A percentile compares a stretch with the other conserved stretches of the same genome.
Conservation (phyloP, 2,797 vertebrate species). For the Sebastiscus albofasciatus region DNA sequence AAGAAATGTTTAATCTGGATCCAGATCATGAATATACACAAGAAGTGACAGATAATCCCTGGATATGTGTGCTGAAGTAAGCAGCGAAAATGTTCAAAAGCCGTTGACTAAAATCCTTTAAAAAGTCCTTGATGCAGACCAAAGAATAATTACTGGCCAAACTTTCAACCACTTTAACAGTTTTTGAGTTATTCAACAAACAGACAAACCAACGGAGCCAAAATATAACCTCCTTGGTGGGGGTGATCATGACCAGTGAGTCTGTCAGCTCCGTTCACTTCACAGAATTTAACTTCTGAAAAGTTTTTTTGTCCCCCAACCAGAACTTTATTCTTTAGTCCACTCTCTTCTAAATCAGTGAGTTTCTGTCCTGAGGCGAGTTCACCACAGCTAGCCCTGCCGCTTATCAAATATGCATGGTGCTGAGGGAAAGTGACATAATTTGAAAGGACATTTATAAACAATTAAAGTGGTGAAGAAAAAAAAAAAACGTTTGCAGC, state of each 20-base stretch:
- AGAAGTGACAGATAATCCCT: not conserved
- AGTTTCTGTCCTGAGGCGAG: slow-evolving; percentile 14
- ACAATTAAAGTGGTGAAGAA: slow-evolving; percentile 42
- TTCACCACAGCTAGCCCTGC: slow-evolving; percentile 2
- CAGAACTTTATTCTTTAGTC: not conserved
- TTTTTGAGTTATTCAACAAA: not conserved
- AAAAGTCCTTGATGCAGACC: not conserved
- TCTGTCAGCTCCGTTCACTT: not conserved
- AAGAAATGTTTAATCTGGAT: not conserved
- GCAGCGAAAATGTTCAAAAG: not conserved
- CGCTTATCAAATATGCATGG: slow-evolving; percentile 49
- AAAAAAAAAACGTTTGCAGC: not conserved
- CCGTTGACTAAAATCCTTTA: not conserved
- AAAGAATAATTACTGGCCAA: not conserved
- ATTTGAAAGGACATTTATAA: slow-evolving; percentile 57
- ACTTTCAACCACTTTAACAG: not conserved
- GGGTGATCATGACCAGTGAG: not conserved
- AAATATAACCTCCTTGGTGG: not conserved
- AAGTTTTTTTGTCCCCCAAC: slow-evolving; percentile 6
- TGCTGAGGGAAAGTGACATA: slow-evolving; percentile 30
- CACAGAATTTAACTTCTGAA: not conserved
- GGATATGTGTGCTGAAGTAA: not conserved
- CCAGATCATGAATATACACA: not conserved
- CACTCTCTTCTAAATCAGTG: slow-evolving; percentile 22
- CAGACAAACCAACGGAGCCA: not conserved